Base-by-base conservation (phyloP, 2,797 vertebrate genomes). In the Chaenodraco wilsoni region DNA sequence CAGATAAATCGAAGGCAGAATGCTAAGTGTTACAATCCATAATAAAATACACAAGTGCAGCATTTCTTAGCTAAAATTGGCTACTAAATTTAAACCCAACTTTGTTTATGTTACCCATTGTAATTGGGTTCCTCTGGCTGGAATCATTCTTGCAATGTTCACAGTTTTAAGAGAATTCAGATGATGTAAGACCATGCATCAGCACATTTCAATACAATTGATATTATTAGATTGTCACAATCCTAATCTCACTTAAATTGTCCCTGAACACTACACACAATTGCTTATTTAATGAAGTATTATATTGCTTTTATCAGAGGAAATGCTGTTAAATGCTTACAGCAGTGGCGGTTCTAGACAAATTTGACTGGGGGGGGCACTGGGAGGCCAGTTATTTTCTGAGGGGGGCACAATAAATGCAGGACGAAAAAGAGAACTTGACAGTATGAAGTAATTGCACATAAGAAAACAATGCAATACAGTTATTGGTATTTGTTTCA, bases 1-100 rank as follows among this genome's bases (percentile, higher is more conserved):
- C 41, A 15, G 41, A 51, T 60, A 37, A 67, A 70, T 41, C 48
- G 41, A 50, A 64, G 45, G 5, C 61, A 21, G 40, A 27, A 13
- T 17, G 48, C 17, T 44, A 12, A 40, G 50, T 63, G 63, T n/a
- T 19, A 23, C 12, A 48, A 49, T 69, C 19, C 14, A 15, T 19
- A 19, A 51, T 27, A 7, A 58, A 49, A 17, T 10, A 16, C 15
- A 52, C 13, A 9, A 5, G 19, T n/a, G 17, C 27, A 17, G 9
- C 10, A 4, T 50, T 41, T 59, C 11, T 23, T 3, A 7, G 23
- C 43, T 43, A 44, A 2, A 65, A 60, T 17, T 33, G 12, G 16
- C 19, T 12, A 15, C 14, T 37, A 15, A 15, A 19, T 46, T 57
- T 44, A 23, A 19, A 57, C 33, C 7, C 70, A 65, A 44, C 3